phyloP scores from a whole-genome alignment of 1,140 invertebrate species.

The Pinna nobilis region DNA sequence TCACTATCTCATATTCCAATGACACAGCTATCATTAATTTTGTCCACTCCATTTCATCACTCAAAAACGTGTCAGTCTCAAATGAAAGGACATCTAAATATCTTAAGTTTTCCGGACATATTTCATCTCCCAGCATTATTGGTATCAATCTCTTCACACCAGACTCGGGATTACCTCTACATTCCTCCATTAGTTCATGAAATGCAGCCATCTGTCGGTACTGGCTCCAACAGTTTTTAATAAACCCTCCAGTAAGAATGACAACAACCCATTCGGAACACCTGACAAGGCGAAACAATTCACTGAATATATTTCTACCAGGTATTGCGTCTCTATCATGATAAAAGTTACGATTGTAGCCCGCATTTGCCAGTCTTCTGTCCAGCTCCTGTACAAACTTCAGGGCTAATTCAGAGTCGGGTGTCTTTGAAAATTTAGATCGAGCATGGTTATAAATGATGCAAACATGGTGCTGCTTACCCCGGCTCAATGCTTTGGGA shows the following conservation, averaged over 20 bases:
- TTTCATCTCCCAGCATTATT: no score
- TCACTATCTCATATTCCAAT: no score
- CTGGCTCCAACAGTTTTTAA: neutral
- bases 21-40: no score
- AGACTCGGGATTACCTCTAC: no score
- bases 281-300: neutral
- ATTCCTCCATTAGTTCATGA: neutral
- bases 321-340: neutral
- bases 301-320: neutral
- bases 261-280: neutral
- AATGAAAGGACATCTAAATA: no score
- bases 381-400: neutral
- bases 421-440: neutral
- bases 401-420: neutral
- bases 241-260: neutral
- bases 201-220: neutral
- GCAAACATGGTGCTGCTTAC: neutral
- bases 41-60: no score
- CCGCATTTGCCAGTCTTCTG: neutral
- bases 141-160: no score
- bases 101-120: no score
- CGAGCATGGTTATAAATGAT: neutral
- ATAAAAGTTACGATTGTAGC: neutral
- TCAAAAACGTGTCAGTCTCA: no score
- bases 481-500: no score